Evolutionary conservation across 2,888 invertebrate genomes (phyloP), one percentile per base, ranked within the genome.

Genomic region (Platerodrilus igneus): DNA sequence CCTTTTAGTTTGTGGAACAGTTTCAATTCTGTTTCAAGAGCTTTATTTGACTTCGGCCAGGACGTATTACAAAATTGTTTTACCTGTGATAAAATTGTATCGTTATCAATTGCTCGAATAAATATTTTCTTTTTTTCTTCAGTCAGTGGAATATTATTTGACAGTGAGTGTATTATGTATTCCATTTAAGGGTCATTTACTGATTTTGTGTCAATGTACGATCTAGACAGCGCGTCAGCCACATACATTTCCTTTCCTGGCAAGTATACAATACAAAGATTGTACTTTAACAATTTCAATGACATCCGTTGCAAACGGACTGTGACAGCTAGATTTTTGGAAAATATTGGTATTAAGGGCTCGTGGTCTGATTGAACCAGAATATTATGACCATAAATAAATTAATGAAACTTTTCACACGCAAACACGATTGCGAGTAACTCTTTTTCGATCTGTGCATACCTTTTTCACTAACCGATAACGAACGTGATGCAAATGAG

Each of bases 171-270:
- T 15, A 27, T 9, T 16, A 27, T 3, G 16, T 27, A 27, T 27
- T 27, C 27, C 9, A 27, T n/a, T 27, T 27, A 18, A 8, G 25
- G 17, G 19, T 38, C 38, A 25, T 38, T 32, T 15, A 23, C 15
- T 15, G 25, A 13, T 26, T 25, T 17, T 14, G 15, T 26, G n/a
- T 31, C 19, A 20, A 31, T 31, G 31, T 18, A 38, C 19, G 31
- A 31, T 19, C 31, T 31, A 8, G 38, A 38, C 20, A 38, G 9
- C n/a, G 29, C 7, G 18, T 31, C 31, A 17, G 38, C 38, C n/a
- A 23, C 32, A 16, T 37, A 30, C 37, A 31, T 26, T 18, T 38
- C 30, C 13, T 25, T 38, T 16, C 31, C 26, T 27, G n/a, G n/a
- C n/a, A n/a, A n/a, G n/a, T n/a, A n/a, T n/a, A n/a, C n/a, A n/a